Evolutionary conservation across 2,113 vertebrate genomes (phyloP).

Genomic region (Paramisgurnus dabryanus): DNA sequence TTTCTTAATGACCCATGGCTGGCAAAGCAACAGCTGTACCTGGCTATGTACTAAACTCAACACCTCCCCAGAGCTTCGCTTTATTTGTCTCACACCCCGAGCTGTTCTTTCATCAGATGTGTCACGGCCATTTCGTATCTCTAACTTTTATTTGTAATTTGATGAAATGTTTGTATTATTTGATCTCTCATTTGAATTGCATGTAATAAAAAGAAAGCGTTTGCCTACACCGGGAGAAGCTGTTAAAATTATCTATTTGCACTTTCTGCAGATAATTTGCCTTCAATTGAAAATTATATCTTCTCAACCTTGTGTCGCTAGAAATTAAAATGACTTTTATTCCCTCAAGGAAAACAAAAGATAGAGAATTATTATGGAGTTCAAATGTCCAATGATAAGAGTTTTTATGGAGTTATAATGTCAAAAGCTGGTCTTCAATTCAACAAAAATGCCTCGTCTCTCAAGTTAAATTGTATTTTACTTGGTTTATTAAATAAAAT

Average conservation of each 20-base stretch:
- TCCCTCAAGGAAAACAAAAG: too few relatives aligned
- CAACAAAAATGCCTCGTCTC: too few relatives aligned
- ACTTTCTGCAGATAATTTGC: not conserved
- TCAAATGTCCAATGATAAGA: too few relatives aligned
- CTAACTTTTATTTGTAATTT: not conserved
- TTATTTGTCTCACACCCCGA: slow-evolving; percentile 19
- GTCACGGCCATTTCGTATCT: not conserved
- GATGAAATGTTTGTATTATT: not conserved
- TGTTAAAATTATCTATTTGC: not conserved
- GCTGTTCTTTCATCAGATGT: slow-evolving; percentile 32
- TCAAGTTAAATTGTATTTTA: not conserved
- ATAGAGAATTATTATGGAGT: too few relatives aligned
- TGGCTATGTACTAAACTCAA: slow-evolving; percentile 44
- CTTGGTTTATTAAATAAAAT: not conserved
- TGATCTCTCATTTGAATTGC: not conserved
- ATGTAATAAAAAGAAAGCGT: not conserved
- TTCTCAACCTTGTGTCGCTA: not conserved
- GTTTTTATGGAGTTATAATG: not conserved
- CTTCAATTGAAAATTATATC: not conserved
- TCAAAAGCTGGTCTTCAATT: not conserved
- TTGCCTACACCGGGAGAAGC: too few relatives aligned
- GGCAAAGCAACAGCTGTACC: slow-evolving; percentile 56
- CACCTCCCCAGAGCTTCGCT: slow-evolving; percentile 31
- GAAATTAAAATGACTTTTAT: too few relatives aligned
- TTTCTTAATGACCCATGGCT: slow-evolving; percentile 63